Conservation (phyloP, 2,888 invertebrate species). For the Branchellion lobata region DNA sequence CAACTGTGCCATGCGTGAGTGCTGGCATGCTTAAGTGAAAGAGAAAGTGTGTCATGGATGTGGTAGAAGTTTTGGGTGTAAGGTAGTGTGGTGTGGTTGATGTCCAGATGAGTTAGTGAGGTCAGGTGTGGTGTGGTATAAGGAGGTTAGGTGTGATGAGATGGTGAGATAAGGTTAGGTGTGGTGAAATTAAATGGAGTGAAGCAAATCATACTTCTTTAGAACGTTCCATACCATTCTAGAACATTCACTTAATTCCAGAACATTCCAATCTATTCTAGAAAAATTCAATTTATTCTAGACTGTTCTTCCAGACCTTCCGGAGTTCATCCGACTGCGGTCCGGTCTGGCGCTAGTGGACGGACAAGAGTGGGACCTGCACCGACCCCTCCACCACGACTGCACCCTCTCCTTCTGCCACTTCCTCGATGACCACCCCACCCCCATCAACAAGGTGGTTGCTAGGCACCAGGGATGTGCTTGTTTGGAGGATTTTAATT, state of each 20-base stretch:
- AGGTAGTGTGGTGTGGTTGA: neutral
- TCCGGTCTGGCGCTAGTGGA: slow-evolving; percentile 81
- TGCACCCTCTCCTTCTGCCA: slow-evolving; percentile 70
- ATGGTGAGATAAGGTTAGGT: too few species aligned
- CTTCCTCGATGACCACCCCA: slow-evolving; percentile 67
- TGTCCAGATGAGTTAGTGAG: neutral
- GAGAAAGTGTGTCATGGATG: neutral
- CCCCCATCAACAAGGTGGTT: slow-evolving; percentile 56
- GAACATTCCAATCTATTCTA: too few species aligned
- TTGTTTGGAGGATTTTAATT: too few species aligned
- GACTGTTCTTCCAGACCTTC: slow-evolving; percentile 73
- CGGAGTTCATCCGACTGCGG: slow-evolving; percentile 71
- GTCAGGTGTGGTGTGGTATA: neutral
- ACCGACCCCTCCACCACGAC: slow-evolving; percentile 72
- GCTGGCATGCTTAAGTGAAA: slow-evolving; percentile 49
- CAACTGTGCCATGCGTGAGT: slow-evolving; percentile 84
- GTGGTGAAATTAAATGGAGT: too few species aligned
- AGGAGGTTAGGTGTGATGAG: too few species aligned
- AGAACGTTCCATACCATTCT: too few species aligned
- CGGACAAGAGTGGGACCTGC: slow-evolving; percentile 87
- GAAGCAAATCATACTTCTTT: too few species aligned
- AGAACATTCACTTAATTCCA: too few species aligned
- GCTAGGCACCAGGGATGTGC: too few species aligned
- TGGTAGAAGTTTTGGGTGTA: neutral
- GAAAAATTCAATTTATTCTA: too few species aligned